Percentiles rank a stretch among this genome's conserved stretches.
phyloP scores from a whole-genome alignment of 2,797 vertebrate genomes.

The Tamandua tetradactyla region DNA sequence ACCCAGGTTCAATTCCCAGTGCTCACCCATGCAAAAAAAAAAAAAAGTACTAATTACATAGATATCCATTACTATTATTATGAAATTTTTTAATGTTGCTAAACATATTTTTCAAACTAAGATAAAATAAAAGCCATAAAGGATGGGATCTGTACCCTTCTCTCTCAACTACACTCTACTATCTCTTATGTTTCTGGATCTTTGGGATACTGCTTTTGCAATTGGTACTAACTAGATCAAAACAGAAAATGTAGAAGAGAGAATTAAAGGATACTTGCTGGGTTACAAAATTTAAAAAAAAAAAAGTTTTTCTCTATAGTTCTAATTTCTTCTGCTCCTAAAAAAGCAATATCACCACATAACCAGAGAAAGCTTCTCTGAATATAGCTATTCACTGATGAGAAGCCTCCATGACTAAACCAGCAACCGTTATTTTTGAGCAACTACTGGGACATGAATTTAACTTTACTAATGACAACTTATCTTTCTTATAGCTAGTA shows the following conservation, averaged over 20 bases:
- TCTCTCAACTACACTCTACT: not conserved
- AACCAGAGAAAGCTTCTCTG: not conserved
- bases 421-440: not conserved
- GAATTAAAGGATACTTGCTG: not conserved
- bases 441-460: not conserved
- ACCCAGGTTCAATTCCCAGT: too few species aligned
- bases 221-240: not conserved
- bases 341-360: not conserved
- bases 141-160: not conserved
- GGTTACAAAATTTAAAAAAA: not conserved
- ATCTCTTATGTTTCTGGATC: not conserved
- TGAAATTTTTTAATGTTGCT: not conserved
- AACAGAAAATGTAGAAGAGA: not conserved
- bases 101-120: conserved; percentile 10
- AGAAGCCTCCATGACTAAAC: not conserved
- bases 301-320: not conserved
- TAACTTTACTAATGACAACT: not conserved
- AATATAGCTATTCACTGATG: not conserved
- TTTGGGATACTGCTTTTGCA: not conserved
- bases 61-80: not conserved
- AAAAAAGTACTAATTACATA: not conserved
- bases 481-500: not conserved
- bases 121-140: conserved; percentile 33
- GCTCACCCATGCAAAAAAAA: too few species aligned
- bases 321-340: not conserved